A percentile compares a stretch with the other conserved stretches of the same genome.
These are phyloP conservation scores for Melanotus villosus DNA, from an alignment of 2,888 invertebrate species.

Conservation along the genomic window DNA sequence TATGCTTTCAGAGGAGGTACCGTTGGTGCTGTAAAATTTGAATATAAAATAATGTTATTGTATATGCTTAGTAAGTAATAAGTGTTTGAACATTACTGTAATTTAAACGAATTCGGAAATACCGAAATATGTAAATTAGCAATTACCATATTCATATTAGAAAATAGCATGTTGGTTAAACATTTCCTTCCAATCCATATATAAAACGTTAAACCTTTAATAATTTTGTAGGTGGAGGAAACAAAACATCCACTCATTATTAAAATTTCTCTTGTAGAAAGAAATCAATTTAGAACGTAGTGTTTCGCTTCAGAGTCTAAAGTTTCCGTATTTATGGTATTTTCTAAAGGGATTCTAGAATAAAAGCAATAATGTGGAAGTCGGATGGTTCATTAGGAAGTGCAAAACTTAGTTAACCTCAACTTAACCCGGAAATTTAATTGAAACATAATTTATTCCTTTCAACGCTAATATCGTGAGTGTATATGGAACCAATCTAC, in stretches of 20 bases:
- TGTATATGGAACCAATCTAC: slow-evolving; percentile 24
- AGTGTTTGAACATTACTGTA: background rate
- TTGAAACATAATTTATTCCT: slow-evolving; percentile 23
- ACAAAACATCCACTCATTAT: slow-evolving; percentile 1
- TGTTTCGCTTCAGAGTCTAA: too few species aligned
- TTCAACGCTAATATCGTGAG: background rate
- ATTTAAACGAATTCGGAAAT: slow-evolving; percentile 16
- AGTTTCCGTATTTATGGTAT: background rate
- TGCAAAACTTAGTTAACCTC: slow-evolving; percentile 3
- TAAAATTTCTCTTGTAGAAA: slow-evolving; percentile 22
- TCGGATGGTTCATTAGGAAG: background rate
- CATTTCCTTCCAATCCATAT: slow-evolving; percentile 27
- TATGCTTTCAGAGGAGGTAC: too few species aligned
- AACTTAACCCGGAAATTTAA: background rate
- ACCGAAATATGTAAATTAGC: slow-evolving; percentile 35
- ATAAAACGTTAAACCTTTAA: slow-evolving; percentile 20
- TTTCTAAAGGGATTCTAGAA: too few species aligned
- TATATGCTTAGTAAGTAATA: too few species aligned
- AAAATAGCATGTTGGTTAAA: slow-evolving; percentile 28
- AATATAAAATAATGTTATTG: too few species aligned
- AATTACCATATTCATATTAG: slow-evolving; percentile 40
- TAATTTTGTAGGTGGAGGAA: slow-evolving; percentile 13
- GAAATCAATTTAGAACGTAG: too few species aligned
- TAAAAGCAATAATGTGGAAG: too few species aligned
- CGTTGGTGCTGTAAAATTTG: too few species aligned